Evolutionary conservation across 2,113 vertebrate genomes (phyloP).

Genomic region (Crypturellus undulatus): DNA sequence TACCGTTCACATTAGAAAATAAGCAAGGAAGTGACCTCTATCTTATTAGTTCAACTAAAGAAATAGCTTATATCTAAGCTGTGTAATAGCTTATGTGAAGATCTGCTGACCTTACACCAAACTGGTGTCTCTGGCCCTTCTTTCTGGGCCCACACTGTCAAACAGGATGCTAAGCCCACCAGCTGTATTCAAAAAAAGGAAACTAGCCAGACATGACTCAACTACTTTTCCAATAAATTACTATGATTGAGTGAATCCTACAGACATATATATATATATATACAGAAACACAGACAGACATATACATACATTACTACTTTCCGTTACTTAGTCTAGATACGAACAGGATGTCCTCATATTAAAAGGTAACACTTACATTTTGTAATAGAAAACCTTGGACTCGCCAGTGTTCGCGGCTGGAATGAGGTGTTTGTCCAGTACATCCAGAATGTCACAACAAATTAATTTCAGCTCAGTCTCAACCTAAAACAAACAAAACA

Average conservation of each 20-base stretch:
- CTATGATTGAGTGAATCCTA: background rate
- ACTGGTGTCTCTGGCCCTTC: background rate
- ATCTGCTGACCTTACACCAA: background rate
- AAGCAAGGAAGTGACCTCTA: background rate
- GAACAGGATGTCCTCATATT: background rate
- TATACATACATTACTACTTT: background rate
- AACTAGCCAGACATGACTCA: background rate
- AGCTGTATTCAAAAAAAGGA: background rate
- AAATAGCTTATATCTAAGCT: background rate
- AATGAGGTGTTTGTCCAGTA: constrained; percentile 98
- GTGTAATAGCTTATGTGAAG: background rate
- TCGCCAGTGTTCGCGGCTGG: constrained; percentile 95
- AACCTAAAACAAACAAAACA: constrained; percentile 79
- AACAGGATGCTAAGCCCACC: background rate
- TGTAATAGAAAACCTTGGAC: constrained; percentile 99
- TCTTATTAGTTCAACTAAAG: background rate
- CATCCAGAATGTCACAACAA: constrained; percentile 97
- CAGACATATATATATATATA: rapidly evolving
- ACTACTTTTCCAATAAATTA: background rate
- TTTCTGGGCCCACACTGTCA: rapidly evolving
- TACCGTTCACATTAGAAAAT: background rate
- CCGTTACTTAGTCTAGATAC: background rate
- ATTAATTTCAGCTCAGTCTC: constrained; percentile 96
- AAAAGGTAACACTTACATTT: constrained; percentile 88
- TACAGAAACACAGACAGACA: rapidly evolving